A percentile compares a stretch with the other conserved stretches of the same genome.
phyloP scores from a whole-genome alignment of 2,113 vertebrate species.

The Anguilla rostrata region DNA sequence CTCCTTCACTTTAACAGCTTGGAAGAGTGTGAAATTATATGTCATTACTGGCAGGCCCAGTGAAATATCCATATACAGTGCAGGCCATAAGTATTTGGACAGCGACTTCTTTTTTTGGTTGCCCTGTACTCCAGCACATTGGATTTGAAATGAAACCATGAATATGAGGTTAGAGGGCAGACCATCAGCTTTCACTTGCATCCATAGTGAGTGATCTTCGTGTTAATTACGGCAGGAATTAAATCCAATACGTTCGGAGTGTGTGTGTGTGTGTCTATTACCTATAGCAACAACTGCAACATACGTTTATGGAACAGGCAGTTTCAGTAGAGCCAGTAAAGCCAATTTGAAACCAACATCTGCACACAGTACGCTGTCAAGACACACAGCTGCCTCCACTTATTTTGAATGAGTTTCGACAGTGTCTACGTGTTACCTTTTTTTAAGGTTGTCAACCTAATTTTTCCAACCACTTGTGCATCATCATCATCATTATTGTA shows the following conservation, averaged over 20 bases:
- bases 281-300: conserved; percentile 3
- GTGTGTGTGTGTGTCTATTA: too few species aligned
- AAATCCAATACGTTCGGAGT: too few species aligned
- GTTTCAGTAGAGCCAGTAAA: conserved; percentile 31
- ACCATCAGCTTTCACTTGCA: too few species aligned
- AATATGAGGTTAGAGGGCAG: too few species aligned
- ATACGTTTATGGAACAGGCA: conserved; percentile 8
- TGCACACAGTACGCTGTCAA: conserved; percentile 23
- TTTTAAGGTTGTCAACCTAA: too few species aligned
- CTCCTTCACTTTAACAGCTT: conserved; percentile 11
- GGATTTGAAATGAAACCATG: too few species aligned
- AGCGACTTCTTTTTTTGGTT: neutral
- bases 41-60: conserved; percentile 12
- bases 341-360: conserved; percentile 39
- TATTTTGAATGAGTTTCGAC: neutral
- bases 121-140: too few species aligned
- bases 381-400: neutral
- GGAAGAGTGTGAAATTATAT: conserved; percentile 8
- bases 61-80: neutral
- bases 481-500: too few species aligned
- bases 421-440: too few species aligned
- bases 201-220: too few species aligned
- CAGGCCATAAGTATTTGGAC: neutral
- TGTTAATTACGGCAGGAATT: too few species aligned
- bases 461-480: too few species aligned